phyloP scores from a whole-genome alignment of 2,113 vertebrate genomes.

The Otocyon megalotis region DNA sequence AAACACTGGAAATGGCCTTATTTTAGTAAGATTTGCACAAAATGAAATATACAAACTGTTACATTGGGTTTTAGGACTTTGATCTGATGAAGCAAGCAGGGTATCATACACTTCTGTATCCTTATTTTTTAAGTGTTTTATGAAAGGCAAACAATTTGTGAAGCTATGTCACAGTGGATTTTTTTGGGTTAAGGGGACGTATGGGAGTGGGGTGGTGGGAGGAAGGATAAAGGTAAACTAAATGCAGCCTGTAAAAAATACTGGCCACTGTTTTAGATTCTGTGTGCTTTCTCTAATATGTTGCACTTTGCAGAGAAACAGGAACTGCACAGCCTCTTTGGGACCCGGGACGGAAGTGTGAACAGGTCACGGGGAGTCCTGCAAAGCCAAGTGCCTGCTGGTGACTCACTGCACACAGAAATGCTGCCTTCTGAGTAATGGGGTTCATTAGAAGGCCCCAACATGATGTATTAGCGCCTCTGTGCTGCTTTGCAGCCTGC shows the following conservation, averaged over 20 bases:
- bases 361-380: background rate
- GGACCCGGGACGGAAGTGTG: slow-evolving; percentile 61
- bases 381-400: slow-evolving; percentile 69
- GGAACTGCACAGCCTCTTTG: background rate
- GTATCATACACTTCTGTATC: slow-evolving; percentile 61
- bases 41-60: slow-evolving; percentile 78
- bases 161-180: slow-evolving; percentile 26
- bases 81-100: slow-evolving; percentile 75
- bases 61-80: slow-evolving; percentile 61
- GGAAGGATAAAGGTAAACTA: slow-evolving; percentile 68
- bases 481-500: slow-evolving; percentile 61
- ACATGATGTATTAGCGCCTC: slow-evolving; percentile 73
- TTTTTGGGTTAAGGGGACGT: background rate
- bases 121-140: slow-evolving; percentile 71
- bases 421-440: slow-evolving; percentile 77
- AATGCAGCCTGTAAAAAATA: slow-evolving; percentile 50
- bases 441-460: slow-evolving; percentile 77
- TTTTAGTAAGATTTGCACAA: slow-evolving; percentile 86
- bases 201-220: background rate
- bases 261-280: slow-evolving; percentile 71
- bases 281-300: slow-evolving; percentile 69
- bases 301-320: slow-evolving; percentile 77
- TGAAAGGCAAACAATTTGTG: slow-evolving; percentile 65
- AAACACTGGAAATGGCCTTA: slow-evolving; percentile 83
- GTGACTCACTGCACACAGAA: slow-evolving; percentile 68